These are phyloP conservation scores for Hypselothyrea guttata DNA, from an alignment of 2,888 invertebrate genomes.

Conservation along the genomic window DNA sequence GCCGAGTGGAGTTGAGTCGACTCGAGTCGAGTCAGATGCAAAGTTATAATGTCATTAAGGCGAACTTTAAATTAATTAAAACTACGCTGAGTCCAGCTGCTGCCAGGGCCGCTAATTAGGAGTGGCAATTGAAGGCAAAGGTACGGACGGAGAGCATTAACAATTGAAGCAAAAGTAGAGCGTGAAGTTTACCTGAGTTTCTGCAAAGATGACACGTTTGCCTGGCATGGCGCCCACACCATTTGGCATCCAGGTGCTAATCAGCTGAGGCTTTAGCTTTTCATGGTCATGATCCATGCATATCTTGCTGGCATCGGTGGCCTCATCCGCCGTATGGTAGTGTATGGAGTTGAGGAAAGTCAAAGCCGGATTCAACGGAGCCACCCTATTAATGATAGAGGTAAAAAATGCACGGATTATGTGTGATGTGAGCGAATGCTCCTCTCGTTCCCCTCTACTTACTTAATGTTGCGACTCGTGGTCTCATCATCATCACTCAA, in stretches of 20 bases:
- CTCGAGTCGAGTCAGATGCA: constrained; percentile 45
- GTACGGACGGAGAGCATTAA: background rate
- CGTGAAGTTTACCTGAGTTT: constrained; percentile 88
- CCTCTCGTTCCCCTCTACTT: constrained; percentile 39
- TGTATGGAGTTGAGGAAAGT: constrained; percentile 82
- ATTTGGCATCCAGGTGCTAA: constrained; percentile 95
- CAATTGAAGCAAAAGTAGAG: background rate
- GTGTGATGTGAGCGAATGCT: background rate
- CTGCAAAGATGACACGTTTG: constrained; percentile 92
- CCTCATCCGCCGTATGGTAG: constrained; percentile 82
- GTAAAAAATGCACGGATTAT: background rate
- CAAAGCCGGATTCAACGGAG: constrained; percentile 81
- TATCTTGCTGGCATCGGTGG: constrained; percentile 84
- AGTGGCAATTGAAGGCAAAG: constrained; percentile 51
- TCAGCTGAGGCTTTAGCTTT: constrained; percentile 90
- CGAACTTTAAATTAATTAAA: constrained; percentile 81
- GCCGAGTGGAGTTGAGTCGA: constrained; percentile 3
- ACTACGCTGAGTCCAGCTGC: constrained; percentile 71
- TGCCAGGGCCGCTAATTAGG: constrained; percentile 70
- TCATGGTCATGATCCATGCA: constrained; percentile 95
- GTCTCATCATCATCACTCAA: constrained; percentile 88
- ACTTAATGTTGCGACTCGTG: constrained; percentile 81
- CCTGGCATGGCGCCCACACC: constrained; percentile 93
- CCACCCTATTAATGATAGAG: constrained; percentile 65
- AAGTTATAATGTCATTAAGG: constrained; percentile 79